Evolutionary conservation across 2,113 vertebrate genomes (phyloP), one percentile per base, ranked within the genome.

Genomic region (Psammodynastes pulverulentus): DNA sequence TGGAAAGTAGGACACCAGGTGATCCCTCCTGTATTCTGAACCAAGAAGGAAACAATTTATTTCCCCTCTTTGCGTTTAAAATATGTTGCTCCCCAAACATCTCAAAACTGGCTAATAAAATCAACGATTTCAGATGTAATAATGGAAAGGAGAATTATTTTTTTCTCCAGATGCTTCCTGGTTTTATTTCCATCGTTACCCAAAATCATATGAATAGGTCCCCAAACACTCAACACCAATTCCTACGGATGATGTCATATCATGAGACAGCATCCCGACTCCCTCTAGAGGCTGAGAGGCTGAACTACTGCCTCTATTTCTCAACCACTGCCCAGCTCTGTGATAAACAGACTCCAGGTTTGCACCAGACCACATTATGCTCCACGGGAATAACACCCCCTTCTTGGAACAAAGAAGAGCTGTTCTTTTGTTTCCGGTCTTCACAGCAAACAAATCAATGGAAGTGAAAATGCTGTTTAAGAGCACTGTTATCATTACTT

Each of bases 321-420:
- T 79, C 34, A 79, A 79, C 43, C 72, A 43, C 72, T 79, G 72
- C 72, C 72, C 17, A 79, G 34, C 34, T 39, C 6, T 21, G 23
- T 23, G 79, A 85, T 29, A 45, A 89, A 46, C 23, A 67, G 53
- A 67, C n/a, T 72, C 29, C 23, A 91, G 26, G 87, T 46, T 29
- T 45, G 29, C 72, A 93, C 9, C 52, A 89, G 26, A 26, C 19
- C 93, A 87, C n/a, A 51, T 48, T 39, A 86, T 89, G 89, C 48
- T 94, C 91, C 19, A 79, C n/a, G 23, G 15, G 87, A 86, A 90
- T 17, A 29, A 21, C 8, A 45, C 21, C 9, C 46, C 56, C 53
- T 90, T 94, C 93, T 84, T 88, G 91, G 89, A 58, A 89, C 72
- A 79, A 92, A n/a, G 72, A 91, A 91, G 87, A 93, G 87, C 94